Conservation (phyloP, 2,888 invertebrate genomes). For the Norana najaformis region DNA sequence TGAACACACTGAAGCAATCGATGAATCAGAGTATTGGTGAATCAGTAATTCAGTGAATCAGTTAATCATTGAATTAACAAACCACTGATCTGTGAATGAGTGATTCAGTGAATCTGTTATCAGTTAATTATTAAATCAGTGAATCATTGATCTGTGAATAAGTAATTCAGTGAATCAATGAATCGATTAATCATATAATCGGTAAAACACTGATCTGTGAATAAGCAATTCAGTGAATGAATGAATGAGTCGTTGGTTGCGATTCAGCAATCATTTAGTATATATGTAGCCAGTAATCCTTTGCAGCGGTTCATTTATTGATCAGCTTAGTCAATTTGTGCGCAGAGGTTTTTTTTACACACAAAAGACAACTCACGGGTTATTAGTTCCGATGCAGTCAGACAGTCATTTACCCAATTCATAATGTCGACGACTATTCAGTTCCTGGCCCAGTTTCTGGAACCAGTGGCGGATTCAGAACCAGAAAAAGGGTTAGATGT, state of each 20-base stretch:
- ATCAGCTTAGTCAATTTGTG: not conserved
- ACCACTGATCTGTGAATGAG: too few relatives aligned
- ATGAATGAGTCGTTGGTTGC: not conserved
- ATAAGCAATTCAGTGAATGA: not conserved
- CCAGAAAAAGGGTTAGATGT: not conserved
- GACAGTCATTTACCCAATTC: not conserved
- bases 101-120: too few relatives aligned
- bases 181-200: too few relatives aligned
- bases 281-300: not conserved
- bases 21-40: too few relatives aligned
- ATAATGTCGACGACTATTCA: not conserved
- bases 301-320: not conserved
- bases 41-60: too few relatives aligned
- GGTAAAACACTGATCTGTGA: too few relatives aligned
- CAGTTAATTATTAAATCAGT: too few relatives aligned
- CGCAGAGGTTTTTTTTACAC: not conserved
- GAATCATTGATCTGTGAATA: too few relatives aligned
- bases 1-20: too few relatives aligned
- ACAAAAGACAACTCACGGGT: not conserved
- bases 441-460: not conserved
- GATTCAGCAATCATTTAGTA: not conserved
- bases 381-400: not conserved
- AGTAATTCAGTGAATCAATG: too few relatives aligned
- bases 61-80: too few relatives aligned
- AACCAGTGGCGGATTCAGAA: not conserved